These are phyloP conservation scores for Caenorhabditis remanei DNA, from an alignment of 1,140 invertebrate genomes.

Conservation along the genomic window DNA sequence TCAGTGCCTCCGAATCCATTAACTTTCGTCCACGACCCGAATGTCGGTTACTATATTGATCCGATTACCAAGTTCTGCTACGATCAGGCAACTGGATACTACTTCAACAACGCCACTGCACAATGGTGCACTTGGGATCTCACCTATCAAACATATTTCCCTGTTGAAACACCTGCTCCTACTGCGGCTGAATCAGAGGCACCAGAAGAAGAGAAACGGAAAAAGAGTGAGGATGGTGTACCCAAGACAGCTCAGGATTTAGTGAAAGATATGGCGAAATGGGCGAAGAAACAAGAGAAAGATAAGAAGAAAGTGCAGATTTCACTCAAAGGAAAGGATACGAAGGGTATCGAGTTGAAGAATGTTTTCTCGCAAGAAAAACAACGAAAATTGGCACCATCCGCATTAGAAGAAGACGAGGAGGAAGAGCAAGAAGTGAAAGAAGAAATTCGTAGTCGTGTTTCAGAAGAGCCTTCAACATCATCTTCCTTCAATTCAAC, in stretches of 20 bases:
- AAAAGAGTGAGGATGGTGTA: constrained; percentile 76
- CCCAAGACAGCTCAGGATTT: constrained; percentile 98
- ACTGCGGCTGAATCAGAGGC: background rate
- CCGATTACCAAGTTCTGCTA: constrained; percentile 92
- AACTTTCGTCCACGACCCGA: constrained; percentile 94
- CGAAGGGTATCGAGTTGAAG: constrained; percentile 66
- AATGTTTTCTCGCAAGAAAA: constrained; percentile 26
- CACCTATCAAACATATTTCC: constrained; percentile 84
- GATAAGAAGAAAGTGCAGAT: constrained; percentile 92
- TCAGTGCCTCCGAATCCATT: constrained; percentile 83
- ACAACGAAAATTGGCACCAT: background rate
- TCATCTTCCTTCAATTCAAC: constrained; percentile 40
- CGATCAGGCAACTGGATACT: constrained; percentile 79
- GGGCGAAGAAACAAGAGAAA: constrained; percentile 96
- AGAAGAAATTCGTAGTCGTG: constrained; percentile 74
- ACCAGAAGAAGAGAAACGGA: background rate
- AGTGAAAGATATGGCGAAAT: constrained; percentile 93
- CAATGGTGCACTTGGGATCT: constrained; percentile 96
- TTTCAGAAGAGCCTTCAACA: constrained; percentile 60
- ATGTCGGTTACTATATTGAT: constrained; percentile 96
- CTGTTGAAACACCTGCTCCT: background rate
- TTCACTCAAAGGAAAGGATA: constrained; percentile 45
- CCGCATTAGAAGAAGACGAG: constrained; percentile 69
- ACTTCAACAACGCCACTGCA: constrained; percentile 83
- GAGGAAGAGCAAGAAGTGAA: constrained; percentile 78